phyloP scores from a whole-genome alignment of 2,888 invertebrate genomes.

The Nomada fucata region DNA sequence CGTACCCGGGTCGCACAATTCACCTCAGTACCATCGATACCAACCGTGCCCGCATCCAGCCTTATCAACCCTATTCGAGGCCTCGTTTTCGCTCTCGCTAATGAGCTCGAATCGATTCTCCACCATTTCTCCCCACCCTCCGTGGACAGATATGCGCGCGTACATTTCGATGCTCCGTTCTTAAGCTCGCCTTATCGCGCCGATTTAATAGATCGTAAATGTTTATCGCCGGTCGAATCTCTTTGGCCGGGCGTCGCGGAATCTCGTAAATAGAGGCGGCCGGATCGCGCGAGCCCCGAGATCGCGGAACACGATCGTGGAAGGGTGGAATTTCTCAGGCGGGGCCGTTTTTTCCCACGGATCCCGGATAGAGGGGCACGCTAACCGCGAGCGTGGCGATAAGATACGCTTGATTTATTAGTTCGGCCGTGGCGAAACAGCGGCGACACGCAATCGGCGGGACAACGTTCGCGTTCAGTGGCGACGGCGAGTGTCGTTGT shows the following conservation, averaged over 20 bases:
- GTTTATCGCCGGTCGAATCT: slow-evolving; percentile 50
- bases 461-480: slow-evolving; percentile 22
- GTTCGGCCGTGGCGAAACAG: slow-evolving; percentile 25
- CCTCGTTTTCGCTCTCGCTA: slow-evolving; percentile 32
- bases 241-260: slow-evolving; percentile 24
- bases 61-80: slow-evolving; percentile 27
- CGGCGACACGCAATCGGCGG: slow-evolving; percentile 22
- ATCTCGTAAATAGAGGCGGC: slow-evolving; percentile 46
- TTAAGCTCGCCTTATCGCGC: slow-evolving; percentile 33
- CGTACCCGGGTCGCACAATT: too few species aligned
- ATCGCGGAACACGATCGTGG: slow-evolving; percentile 35
- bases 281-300: slow-evolving; percentile 13
- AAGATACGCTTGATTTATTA: slow-evolving; percentile 49
- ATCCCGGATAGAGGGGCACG: slow-evolving; percentile 11
- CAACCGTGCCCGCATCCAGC: too few species aligned
- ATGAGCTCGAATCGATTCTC: slow-evolving; percentile 19
- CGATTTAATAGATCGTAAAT: slow-evolving; percentile 62
- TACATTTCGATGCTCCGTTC: slow-evolving; percentile 31
- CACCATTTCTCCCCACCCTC: neutral
- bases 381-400: slow-evolving; percentile 17
- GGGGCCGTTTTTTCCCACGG: slow-evolving; percentile 55
- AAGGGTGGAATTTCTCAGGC: slow-evolving; percentile 50
- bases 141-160: neutral
- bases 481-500: neutral
- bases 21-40: too few species aligned